Evolutionary conservation across 2,797 vertebrate species (phyloP), one percentile per base, ranked within the genome.

Genomic region (Danio aesculapii): DNA sequence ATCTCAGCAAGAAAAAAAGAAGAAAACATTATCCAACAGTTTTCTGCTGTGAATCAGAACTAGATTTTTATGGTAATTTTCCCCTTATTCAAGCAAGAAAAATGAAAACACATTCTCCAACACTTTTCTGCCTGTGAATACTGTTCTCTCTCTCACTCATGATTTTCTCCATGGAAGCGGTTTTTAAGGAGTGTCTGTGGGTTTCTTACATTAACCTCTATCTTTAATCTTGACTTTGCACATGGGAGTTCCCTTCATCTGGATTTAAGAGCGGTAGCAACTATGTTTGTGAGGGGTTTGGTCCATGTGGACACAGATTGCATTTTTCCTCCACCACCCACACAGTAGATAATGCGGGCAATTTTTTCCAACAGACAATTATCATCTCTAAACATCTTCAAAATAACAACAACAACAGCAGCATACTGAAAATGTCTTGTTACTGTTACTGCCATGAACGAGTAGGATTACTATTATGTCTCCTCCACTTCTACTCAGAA

Each of bases 191-290:
- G 75, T 79, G 58, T 61, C 44, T 11, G 13, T 76, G 77, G 62
- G 61, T 58, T 75, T 50, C 44, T 82, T 53, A 21, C 17, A 64
- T 55, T 74, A 59, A 77, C 67, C 63, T 66, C 77, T 52, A 75
- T 64, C 63, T 73, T 85, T 85, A 80, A 80, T 77, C 64, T 79
- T 21, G 47, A 53, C 17, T 70, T 57, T 77, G 78, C 44, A 62
- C 73, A 59, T 79, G 71, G 53, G 78, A 71, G 63, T 72, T 84
- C 43, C 57, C 71, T 81, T 81, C 75, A 77, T 73, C 66, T 73
- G 50, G 44, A 69, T 81, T n/a, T 74, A 10, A 64, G 12, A 8
- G 41, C 16, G 21, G 9, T 50, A 79, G 47, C 52, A 66, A 75
- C 75, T 66, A 76, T 68, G 62, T 72, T 70, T 76, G 71, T 75